Percentiles rank a stretch among this genome's conserved stretches.
Evolutionary conservation across 2,113 vertebrate genomes (phyloP).

Genomic region (Blennius ocellaris): DNA sequence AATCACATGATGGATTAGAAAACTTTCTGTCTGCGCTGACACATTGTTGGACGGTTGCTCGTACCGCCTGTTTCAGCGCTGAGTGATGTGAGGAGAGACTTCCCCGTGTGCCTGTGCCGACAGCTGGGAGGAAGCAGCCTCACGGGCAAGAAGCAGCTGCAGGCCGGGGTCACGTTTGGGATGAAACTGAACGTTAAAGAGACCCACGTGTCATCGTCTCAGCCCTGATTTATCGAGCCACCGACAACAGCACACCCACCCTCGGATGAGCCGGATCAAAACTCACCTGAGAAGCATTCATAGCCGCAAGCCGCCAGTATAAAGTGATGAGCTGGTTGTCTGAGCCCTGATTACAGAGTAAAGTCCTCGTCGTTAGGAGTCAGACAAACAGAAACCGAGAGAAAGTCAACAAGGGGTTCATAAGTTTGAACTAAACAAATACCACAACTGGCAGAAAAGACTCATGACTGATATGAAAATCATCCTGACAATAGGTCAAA

Average conservation of each 20-base stretch:
- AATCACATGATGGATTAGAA: constrained; percentile 36
- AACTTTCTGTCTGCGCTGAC: constrained; percentile 18
- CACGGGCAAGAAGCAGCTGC: constrained; percentile 64
- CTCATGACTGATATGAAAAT: no score
- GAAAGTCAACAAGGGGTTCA: no score
- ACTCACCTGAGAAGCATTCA: neutral
- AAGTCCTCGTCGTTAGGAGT: no score
- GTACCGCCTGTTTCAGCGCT: constrained; percentile 26
- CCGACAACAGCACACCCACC: neutral
- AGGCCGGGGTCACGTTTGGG: constrained; percentile 42
- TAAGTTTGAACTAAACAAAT: no score
- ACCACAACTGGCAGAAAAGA: no score
- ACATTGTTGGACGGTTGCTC: constrained; percentile 28
- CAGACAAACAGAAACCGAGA: no score
- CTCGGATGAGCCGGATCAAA: neutral
- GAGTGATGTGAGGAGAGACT: constrained; percentile 52
- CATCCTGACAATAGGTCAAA: no score
- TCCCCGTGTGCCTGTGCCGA: constrained; percentile 39
- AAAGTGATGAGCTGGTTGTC: neutral
- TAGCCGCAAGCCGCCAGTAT: neutral
- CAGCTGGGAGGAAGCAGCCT: constrained; percentile 69
- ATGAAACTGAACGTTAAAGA: constrained; percentile 3
- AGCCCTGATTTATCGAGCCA: neutral
- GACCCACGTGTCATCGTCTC: constrained; percentile 7
- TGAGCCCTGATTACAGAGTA: neutral